Conservation (phyloP, 2,888 invertebrate species). For the Molanna angustata region DNA sequence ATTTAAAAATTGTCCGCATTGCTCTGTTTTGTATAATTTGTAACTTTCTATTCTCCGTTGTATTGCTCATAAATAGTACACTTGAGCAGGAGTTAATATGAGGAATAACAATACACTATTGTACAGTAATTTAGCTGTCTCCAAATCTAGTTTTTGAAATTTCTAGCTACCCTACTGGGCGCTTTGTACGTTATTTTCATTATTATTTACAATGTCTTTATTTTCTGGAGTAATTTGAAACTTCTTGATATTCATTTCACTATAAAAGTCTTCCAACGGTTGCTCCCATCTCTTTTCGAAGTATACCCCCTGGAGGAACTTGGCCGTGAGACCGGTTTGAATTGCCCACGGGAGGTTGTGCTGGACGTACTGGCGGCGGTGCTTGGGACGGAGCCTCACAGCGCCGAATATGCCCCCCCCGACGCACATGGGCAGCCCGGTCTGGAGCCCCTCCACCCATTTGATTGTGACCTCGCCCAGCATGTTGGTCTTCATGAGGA, state of each 20-base stretch:
- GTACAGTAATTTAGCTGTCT: too few species aligned
- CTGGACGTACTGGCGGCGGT: slow-evolving; percentile 72
- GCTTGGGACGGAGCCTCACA: slow-evolving; percentile 78
- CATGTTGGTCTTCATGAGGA: slow-evolving; percentile 94
- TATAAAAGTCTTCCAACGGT: slow-evolving; percentile 72
- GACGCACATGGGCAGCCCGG: slow-evolving; percentile 92
- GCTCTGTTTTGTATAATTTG: too few species aligned
- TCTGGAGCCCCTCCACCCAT: slow-evolving; percentile 97
- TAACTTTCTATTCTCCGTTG: too few species aligned
- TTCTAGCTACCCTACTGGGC: too few species aligned
- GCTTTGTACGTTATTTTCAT: too few species aligned
- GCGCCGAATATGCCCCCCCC: slow-evolving; percentile 93
- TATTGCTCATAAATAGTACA: too few species aligned
- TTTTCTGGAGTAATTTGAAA: slow-evolving; percentile 41
- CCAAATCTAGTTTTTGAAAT: too few species aligned
- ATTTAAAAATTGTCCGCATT: too few species aligned
- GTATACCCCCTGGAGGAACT: slow-evolving; percentile 82
- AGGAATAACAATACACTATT: too few species aligned
- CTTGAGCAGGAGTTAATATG: too few species aligned
- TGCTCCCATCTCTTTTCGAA: slow-evolving; percentile 95
- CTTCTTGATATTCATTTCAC: slow-evolving; percentile 72
- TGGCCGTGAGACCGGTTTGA: slow-evolving; percentile 68
- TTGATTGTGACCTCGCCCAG: slow-evolving; percentile 88
- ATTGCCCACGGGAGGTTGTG: slow-evolving; percentile 87
- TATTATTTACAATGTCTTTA: background rate